phyloP scores from a whole-genome alignment of 2,888 invertebrate genomes.

The Empis livida region DNA sequence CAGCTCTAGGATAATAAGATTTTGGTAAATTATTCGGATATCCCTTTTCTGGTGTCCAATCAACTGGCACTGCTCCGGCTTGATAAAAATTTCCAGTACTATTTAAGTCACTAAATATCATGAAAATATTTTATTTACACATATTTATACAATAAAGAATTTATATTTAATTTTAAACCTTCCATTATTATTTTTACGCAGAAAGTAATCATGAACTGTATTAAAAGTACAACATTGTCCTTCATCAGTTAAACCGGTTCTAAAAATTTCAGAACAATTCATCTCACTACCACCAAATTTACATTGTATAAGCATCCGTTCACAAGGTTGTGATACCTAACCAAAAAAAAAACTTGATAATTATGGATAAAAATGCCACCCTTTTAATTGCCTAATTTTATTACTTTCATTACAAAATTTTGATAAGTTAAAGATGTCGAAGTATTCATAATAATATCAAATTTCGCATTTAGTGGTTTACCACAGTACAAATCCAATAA shows the following conservation, averaged over 20 bases:
- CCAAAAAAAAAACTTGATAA: not conserved
- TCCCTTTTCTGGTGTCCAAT: constrained; percentile 67
- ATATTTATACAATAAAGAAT: too few species aligned
- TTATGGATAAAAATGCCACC: too few species aligned
- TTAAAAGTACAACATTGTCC: constrained; percentile 78
- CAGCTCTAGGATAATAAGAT: constrained; percentile 42
- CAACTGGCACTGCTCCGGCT: constrained; percentile 28
- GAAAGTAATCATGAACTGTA: constrained; percentile 40
- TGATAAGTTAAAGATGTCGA: too few species aligned
- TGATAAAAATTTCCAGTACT: too few species aligned
- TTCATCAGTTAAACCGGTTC: constrained; percentile 64
- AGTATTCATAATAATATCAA: too few species aligned
- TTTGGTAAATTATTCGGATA: constrained; percentile 42
- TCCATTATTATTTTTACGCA: constrained; percentile 23
- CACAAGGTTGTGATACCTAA: constrained; percentile 61
- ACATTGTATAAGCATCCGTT: constrained; percentile 55
- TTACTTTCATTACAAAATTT: not conserved
- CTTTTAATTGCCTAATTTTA: not conserved
- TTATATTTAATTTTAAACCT: not conserved
- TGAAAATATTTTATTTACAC: not conserved
- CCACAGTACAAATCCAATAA: too few species aligned
- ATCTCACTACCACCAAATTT: constrained; percentile 46
- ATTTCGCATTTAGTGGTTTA: too few species aligned
- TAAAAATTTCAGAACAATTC: constrained; percentile 56
- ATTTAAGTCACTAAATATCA: not conserved